Conservation (phyloP, 2,797 vertebrate species). For the Anomalospiza imberbis region DNA sequence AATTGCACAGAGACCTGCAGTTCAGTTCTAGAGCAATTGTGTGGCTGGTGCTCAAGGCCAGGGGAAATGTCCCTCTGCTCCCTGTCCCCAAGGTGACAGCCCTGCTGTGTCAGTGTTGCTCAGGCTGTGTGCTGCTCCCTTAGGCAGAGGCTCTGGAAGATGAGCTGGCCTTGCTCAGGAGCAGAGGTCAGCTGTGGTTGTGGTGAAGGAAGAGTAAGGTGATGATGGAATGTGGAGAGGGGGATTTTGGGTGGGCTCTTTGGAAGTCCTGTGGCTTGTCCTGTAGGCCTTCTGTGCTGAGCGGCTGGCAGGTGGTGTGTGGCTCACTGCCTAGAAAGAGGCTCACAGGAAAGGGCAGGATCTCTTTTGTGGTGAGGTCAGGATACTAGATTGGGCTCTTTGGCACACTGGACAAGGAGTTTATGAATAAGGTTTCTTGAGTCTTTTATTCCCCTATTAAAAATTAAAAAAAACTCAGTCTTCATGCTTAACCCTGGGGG, state of each 20-base stretch:
- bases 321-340: neutral
- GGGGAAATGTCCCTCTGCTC: neutral
- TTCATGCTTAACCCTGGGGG: too few species aligned
- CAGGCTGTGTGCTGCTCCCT: neutral
- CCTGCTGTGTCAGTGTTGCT: neutral
- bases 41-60: neutral
- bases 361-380: neutral
- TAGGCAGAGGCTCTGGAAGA: neutral
- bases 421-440: too few species aligned
- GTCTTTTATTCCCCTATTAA: too few species aligned
- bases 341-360: neutral
- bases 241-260: neutral
- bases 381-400: neutral
- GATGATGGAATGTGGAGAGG: neutral
- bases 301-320: neutral
- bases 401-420: too few species aligned
- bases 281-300: neutral
- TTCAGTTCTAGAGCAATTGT: neutral
- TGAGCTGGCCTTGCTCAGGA: neutral
- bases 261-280: neutral
- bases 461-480: too few species aligned
- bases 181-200: neutral
- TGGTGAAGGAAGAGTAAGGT: neutral
- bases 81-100: neutral
- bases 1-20: fast-evolving